Base-by-base conservation (phyloP, 2,797 vertebrate genomes). In the Schizopygopsis malacanthus region DNA sequence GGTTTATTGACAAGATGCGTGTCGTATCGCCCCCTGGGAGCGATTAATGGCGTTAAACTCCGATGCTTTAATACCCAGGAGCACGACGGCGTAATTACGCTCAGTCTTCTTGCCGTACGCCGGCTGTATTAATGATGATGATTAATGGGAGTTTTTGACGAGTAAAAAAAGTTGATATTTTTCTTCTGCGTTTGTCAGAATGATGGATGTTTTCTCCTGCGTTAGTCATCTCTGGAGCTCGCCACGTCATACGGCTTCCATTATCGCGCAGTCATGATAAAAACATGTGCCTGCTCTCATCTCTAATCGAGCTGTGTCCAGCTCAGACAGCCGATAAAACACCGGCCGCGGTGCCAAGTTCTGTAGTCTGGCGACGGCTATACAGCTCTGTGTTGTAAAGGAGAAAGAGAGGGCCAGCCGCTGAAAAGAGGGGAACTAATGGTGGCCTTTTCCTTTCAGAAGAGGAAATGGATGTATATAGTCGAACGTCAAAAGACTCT, bases 211-310 rank as follows among this genome's bases (percentile, higher is more conserved):
- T 83, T 16, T 89, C 87, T 93, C 88, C 88, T 85, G 92, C 86
- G 89, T 93, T 92, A 93, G 90, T 95, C 93, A 94, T 91, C 89
- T 94, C 92, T 93, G 92, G 93, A 93, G 85, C 70, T 45, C 45
- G 82, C 85, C 52, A 82, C 85, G 89, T 91, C 91, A 87, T 91
- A 82, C 89, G 91, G 90, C 90, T 94, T 87, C 91, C 92, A 93
- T 93, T 93, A 93, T 91, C 86, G 16, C 54, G 85, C 88, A 82
- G 88, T 91, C 90, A 91, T 91, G 90, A 90, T 90, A 89, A 92
- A 93, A 95, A 93, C 89, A 92, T 91, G 92, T 93, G 92, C 91
- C 81, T 81, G 69, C 90, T 91, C 28, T 85, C 87, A 82, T 90
- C 91, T 89, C 76, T 75, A 88, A 89, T 92, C 89, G 91, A 86